Evolutionary conservation across 1,140 invertebrate genomes (phyloP).

Genomic region (Atta texana): DNA sequence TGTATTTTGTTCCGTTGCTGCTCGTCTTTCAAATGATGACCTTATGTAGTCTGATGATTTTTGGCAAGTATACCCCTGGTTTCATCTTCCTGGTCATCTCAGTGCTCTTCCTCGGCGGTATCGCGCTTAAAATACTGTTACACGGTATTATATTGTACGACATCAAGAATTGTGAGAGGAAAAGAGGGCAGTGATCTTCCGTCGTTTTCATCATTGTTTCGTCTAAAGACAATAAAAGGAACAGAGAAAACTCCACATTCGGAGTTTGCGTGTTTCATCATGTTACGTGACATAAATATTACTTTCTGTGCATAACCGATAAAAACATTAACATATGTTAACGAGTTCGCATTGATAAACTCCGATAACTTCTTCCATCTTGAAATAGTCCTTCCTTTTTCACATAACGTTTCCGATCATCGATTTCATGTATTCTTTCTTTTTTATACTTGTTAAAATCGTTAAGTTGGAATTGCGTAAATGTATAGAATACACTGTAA

Average conservation of each 20-base stretch:
- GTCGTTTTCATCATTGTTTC: not conserved
- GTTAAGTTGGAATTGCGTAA: constrained; percentile 18
- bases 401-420: not conserved
- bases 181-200: constrained; percentile 71
- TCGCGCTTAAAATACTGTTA: constrained; percentile 80
- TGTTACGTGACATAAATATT: not conserved
- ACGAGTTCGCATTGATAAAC: constrained; percentile 2
- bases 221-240: constrained; percentile 17
- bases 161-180: constrained; percentile 62
- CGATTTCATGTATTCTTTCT: not conserved
- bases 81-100: constrained; percentile 82
- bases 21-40: constrained; percentile 77
- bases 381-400: not conserved
- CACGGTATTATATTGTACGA: constrained; percentile 51
- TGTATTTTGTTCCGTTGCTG: constrained; percentile 81
- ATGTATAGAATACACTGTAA: constrained; percentile 14
- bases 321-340: not conserved
- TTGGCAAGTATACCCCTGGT: constrained; percentile 82
- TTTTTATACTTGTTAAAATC: constrained; percentile 1
- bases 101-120: constrained; percentile 79
- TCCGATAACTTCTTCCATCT: not conserved
- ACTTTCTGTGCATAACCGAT: not conserved
- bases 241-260: not conserved
- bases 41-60: constrained; percentile 76
- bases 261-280: not conserved